phyloP scores from a whole-genome alignment of 2,888 invertebrate genomes.

The Rhamphomyia laevipes region DNA sequence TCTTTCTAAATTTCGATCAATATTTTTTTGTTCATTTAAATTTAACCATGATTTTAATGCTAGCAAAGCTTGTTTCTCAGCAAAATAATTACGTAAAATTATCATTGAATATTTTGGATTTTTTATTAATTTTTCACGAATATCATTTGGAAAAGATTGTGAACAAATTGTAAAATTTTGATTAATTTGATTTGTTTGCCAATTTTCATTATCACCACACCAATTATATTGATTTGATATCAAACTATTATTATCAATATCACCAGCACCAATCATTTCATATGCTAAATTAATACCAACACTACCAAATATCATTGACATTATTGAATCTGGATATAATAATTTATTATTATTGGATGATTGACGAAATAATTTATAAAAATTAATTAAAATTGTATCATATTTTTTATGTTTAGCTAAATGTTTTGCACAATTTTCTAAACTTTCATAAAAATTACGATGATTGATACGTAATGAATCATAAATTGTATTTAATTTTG shows the following conservation, averaged over 20 bases:
- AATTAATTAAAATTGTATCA: background rate
- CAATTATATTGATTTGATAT: too few relatives aligned
- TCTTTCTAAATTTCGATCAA: background rate
- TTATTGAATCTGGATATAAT: background rate
- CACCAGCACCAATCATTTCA: background rate
- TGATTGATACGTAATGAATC: conserved; percentile 22
- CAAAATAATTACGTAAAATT: background rate
- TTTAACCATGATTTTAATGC: background rate
- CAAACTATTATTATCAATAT: too few relatives aligned
- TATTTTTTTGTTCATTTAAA: background rate
- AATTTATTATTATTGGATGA: background rate
- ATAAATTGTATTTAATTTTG: conserved; percentile 25
- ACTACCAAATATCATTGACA: background rate
- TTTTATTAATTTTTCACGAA: too few relatives aligned
- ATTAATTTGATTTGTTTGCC: too few relatives aligned
- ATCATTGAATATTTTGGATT: too few relatives aligned
- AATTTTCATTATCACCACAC: too few relatives aligned
- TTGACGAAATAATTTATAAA: background rate
- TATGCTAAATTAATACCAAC: background rate
- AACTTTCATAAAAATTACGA: conserved; percentile 30
- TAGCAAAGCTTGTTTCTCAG: background rate
- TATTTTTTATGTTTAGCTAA: conserved; percentile 13
- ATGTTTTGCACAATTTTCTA: conserved; percentile 28
- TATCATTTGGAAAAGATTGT: too few relatives aligned
- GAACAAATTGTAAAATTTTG: too few relatives aligned